phyloP scores from a whole-genome alignment of 2,888 invertebrate genomes.

The Nasonovia ribisnigri region DNA sequence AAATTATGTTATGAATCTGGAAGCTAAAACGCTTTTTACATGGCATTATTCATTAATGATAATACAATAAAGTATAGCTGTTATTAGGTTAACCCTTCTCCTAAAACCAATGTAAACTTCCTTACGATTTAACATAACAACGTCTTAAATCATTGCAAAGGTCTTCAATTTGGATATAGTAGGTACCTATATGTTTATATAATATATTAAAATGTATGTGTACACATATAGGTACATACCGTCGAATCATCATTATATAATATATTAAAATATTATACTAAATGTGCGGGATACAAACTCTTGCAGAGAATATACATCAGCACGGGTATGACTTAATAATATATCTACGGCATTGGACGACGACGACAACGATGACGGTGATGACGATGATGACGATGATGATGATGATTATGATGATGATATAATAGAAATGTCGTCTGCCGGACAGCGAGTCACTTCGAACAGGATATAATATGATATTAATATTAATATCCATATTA shows the following conservation, averaged over 20 bases:
- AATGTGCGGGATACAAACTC: not conserved
- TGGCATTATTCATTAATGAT: not conserved
- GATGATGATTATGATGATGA: not conserved
- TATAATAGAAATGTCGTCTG: not conserved
- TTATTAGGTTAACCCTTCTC: not conserved
- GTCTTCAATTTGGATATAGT: not conserved
- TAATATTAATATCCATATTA: slow-evolving; percentile 2
- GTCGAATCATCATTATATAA: not conserved
- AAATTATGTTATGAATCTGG: not conserved
- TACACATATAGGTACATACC: not conserved
- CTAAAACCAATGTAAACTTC: not conserved
- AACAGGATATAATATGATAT: slow-evolving; percentile 9
- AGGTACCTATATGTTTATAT: not conserved
- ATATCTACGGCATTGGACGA: not conserved
- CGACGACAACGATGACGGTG: not conserved
- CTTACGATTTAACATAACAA: not conserved
- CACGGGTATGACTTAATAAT: not conserved
- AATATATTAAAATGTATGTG: too few species aligned
- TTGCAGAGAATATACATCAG: not conserved
- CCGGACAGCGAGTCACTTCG: not conserved
- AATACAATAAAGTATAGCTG: not conserved
- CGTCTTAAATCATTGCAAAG: not conserved
- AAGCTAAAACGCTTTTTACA: not conserved
- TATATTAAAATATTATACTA: too few species aligned
- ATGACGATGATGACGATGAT: not conserved